Evolutionary conservation across 2,888 invertebrate species (phyloP), one percentile per base, ranked within the genome.

Genomic region (Biston stratarius): DNA sequence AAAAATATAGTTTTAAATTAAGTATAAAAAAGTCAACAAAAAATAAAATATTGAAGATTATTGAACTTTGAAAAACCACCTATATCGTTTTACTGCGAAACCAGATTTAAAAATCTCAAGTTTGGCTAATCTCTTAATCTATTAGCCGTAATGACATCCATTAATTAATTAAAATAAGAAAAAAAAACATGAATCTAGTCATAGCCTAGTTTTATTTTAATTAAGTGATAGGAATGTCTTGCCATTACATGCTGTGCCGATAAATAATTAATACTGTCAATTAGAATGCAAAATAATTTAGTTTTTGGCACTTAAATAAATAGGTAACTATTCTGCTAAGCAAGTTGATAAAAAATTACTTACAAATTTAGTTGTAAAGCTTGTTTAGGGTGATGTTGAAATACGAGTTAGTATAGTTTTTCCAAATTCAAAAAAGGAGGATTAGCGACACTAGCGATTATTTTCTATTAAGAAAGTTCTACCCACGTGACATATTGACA

Each of bases 201-300:
- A 55, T 15, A 42, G 15, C 40, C 48, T 56, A 15, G 36, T 36
- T 51, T 64, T 59, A 64, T 36, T 51, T 64, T 59, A 64, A 64
- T 64, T 53, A 64, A 64, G 64, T 59, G 47, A 15, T 64, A 34
- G 24, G 42, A 53, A 59, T 42, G 38, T 56, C 3, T 10, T 75
- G 80, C 73, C 78, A 72, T 67, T 78, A 56, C 24, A 42, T 66
- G 69, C 68, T 70, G 64, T 74, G 68, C 67, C 44, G 62, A 73
- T 73, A 71, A 80, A 73, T 73, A 71, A 80, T 83, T 76, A 82
- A 81, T 82, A 77, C 77, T 66, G 51, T 73, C 77, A 60, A 59
- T 64, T 57, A 53, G 34, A 24, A 59, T 59, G 8, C n/a, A 5
- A 47, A 47, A 47, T 45, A 24, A 24, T 24, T 24, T 24, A n/a